Conservation (phyloP, 2,113 vertebrate genomes). For the Podilymbus podiceps region DNA sequence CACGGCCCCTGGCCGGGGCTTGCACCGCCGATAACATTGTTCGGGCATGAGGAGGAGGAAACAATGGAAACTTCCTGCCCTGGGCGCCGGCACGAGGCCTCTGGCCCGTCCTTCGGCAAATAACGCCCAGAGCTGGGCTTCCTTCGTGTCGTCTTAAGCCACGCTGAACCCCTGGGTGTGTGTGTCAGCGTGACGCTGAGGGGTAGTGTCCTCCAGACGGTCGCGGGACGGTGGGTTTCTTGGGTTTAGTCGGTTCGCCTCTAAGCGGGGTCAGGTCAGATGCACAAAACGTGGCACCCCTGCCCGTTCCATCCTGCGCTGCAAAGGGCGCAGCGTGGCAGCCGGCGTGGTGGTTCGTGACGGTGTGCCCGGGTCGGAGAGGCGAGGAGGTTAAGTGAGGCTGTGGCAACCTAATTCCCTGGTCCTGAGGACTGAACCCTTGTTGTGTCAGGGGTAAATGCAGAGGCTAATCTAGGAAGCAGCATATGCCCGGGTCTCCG, state of each 20-base stretch:
- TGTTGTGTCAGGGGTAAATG: background rate
- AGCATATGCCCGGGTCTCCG: accelerated
- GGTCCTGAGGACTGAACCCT: background rate
- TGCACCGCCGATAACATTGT: background rate
- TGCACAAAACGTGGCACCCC: background rate
- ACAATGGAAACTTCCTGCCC: slow-evolving; percentile 43
- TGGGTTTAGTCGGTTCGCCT: background rate
- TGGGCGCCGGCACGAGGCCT: background rate
- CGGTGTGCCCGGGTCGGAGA: background rate
- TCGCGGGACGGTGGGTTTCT: background rate
- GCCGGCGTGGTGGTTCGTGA: accelerated
- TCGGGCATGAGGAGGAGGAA: background rate
- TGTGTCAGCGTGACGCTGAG: accelerated
- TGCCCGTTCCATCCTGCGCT: background rate
- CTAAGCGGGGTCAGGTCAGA: background rate
- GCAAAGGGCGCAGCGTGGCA: accelerated
- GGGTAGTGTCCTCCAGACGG: background rate
- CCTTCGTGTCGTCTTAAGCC: background rate
- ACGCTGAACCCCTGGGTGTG: accelerated
- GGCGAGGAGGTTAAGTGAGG: background rate
- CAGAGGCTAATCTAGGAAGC: background rate
- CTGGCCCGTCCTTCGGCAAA: background rate
- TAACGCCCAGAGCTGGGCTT: background rate
- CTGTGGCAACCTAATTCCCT: background rate
- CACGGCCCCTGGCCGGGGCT: background rate